These are phyloP conservation scores for Capreolus pygargus DNA, from an alignment of 2,113 vertebrate species.

Conservation along the genomic window DNA sequence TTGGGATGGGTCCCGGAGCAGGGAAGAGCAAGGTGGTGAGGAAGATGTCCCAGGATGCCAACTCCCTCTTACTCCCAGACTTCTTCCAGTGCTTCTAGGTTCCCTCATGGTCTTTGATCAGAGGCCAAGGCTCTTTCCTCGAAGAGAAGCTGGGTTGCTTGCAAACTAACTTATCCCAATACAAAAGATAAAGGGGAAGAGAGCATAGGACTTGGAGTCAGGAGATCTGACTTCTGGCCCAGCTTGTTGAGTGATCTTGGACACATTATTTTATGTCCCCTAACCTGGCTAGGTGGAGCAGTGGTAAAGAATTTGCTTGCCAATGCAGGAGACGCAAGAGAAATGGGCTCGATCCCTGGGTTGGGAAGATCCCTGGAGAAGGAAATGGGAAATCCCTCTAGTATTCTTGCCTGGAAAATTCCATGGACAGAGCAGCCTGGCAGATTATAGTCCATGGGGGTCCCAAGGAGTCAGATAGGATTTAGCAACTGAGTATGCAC, in stretches of 20 bases:
- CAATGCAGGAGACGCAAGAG: background rate
- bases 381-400: background rate
- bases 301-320: background rate
- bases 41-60: background rate
- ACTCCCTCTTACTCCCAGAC: background rate
- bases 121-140: background rate
- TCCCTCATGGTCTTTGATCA: background rate
- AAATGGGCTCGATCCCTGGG: background rate
- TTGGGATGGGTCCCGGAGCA: background rate
- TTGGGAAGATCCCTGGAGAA: background rate
- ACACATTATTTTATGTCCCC: background rate
- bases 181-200: background rate
- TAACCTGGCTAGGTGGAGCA: background rate
- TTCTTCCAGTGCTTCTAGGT: background rate
- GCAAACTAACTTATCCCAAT: background rate
- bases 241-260: background rate
- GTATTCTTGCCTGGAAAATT: background rate
- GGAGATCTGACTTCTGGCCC: background rate
- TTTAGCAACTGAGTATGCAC: rapidly evolving
- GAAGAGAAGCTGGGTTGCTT: background rate
- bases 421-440: background rate
- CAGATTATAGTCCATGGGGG: background rate
- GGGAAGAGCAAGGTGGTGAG: background rate
- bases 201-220: background rate
- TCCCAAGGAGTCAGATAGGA: background rate